Conservation (phyloP, 2,888 invertebrate genomes). For the Synergus itoensis region DNA sequence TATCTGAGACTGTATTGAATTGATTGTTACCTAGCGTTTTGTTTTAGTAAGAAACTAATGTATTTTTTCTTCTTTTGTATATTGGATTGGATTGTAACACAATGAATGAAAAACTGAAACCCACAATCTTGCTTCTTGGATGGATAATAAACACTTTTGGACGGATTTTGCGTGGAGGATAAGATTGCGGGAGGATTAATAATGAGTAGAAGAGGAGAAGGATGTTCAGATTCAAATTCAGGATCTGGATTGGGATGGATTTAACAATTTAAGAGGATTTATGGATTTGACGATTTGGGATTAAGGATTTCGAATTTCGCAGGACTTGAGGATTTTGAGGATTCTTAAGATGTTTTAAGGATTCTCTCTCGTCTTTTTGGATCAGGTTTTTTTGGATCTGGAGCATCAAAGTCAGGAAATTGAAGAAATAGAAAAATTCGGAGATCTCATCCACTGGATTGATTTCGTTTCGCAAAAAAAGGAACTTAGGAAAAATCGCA, state of each 20-base stretch:
- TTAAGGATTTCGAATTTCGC: slow-evolving; percentile 12
- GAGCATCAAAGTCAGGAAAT: not conserved
- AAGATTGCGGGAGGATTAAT: slow-evolving; percentile 57
- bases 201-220: slow-evolving; percentile 32
- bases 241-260: slow-evolving; percentile 36
- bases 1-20: slow-evolving; percentile 4
- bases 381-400: slow-evolving; percentile 13
- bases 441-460: not conserved
- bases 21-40: slow-evolving; percentile 23
- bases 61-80: slow-evolving; percentile 79
- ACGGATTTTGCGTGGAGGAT: slow-evolving; percentile 68
- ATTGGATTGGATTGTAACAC: slow-evolving; percentile 78
- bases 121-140: slow-evolving; percentile 78
- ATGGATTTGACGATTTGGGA: slow-evolving; percentile 25
- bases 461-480: slow-evolving; percentile 23
- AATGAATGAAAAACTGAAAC: slow-evolving; percentile 78
- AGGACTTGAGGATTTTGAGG: slow-evolving; percentile 18
- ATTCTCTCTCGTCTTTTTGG: slow-evolving; percentile 19
- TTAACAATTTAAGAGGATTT: slow-evolving; percentile 20
- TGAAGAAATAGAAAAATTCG: not conserved
- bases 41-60: slow-evolving; percentile 70
- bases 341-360: slow-evolving; percentile 10
- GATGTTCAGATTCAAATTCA: not conserved
- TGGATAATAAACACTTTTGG: slow-evolving; percentile 76
- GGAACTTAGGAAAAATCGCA: slow-evolving; percentile 27